Percentiles rank a stretch among this genome's conserved stretches.
These are phyloP conservation scores for Chelon auratus DNA, from an alignment of 2,797 vertebrate genomes.

Conservation along the genomic window DNA sequence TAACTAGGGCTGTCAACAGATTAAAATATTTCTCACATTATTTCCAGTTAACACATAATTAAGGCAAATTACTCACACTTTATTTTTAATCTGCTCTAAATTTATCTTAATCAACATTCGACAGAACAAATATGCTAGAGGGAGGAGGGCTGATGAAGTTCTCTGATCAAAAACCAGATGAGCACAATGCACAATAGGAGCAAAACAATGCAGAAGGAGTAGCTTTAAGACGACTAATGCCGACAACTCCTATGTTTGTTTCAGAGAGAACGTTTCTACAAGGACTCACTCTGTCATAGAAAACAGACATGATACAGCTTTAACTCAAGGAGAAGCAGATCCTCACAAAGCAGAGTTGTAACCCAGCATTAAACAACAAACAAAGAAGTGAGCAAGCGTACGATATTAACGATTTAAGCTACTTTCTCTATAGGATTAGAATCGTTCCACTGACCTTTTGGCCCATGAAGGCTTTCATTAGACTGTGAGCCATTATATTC, in stretches of 20 bases:
- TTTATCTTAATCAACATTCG: too few relatives aligned
- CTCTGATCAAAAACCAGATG: neutral
- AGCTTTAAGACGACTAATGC: neutral
- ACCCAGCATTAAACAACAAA: neutral
- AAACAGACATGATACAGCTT: constrained; percentile 18
- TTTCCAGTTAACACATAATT: too few relatives aligned
- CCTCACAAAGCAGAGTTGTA: neutral
- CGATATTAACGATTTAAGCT: constrained; percentile 10
- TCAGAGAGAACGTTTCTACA: neutral
- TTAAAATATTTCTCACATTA: too few relatives aligned
- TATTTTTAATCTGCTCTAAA: too few relatives aligned
- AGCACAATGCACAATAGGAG: neutral
- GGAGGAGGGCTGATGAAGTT: too few relatives aligned
- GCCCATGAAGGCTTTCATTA: neutral
- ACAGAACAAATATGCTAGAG: too few relatives aligned
- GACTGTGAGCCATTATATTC: constrained; percentile 10
- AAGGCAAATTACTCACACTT: too few relatives aligned
- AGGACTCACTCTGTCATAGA: neutral
- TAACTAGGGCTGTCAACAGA: too few relatives aligned
- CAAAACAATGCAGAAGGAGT: neutral
- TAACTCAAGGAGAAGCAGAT: neutral
- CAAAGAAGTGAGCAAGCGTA: neutral
- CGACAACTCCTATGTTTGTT: neutral
- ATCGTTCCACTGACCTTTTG: constrained; percentile 32
- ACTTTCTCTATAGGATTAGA: constrained; percentile 22